Percentiles rank a stretch among this genome's conserved stretches.
Conservation (phyloP, 2,113 vertebrate species). For the Chaetorhynchus papuensis region DNA sequence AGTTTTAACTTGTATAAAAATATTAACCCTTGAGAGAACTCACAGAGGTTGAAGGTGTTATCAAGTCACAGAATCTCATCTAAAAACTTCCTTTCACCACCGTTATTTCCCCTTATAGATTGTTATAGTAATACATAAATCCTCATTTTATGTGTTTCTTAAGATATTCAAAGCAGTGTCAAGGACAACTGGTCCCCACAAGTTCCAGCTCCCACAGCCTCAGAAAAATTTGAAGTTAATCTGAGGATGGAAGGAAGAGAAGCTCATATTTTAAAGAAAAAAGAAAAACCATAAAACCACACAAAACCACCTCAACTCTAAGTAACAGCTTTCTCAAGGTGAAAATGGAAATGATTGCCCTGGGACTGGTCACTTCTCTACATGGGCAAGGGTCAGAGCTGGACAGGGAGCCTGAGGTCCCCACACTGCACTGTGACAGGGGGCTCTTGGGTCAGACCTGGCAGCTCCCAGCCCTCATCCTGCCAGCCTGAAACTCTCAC, state of each 20-base stretch:
- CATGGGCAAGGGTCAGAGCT: rapidly evolving
- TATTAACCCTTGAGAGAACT: not conserved
- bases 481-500: not conserved
- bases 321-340: not conserved
- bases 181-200: not conserved
- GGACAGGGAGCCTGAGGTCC: not conserved
- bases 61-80: not conserved
- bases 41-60: not conserved
- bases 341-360: not conserved
- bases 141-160: not conserved
- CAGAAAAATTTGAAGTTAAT: not conserved
- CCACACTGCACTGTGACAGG: rapidly evolving
- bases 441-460: not conserved
- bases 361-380: not conserved
- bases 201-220: not conserved
- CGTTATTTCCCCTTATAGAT: rapidly evolving
- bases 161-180: not conserved
- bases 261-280: not conserved
- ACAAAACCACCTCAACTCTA: not conserved
- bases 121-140: not conserved
- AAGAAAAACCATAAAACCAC: not conserved
- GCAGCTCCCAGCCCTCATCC: not conserved
- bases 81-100: not conserved
- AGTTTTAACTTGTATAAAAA: not conserved
- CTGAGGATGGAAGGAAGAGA: not conserved